phyloP scores from a whole-genome alignment of 1,140 invertebrate genomes.

The Dreissena rostriformis region DNA sequence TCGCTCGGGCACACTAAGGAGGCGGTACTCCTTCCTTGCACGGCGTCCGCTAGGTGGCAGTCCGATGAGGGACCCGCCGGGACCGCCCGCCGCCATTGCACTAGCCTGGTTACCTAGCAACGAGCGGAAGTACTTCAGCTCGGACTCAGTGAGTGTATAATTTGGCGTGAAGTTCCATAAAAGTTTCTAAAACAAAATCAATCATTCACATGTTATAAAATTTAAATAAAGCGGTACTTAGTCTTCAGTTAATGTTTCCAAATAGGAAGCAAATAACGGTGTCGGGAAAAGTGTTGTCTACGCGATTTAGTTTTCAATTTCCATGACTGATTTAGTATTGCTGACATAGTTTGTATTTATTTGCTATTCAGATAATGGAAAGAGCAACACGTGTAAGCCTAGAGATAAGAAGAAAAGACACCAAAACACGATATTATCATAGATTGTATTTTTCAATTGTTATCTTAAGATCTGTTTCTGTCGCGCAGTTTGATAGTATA shows the following conservation, averaged over 20 bases:
- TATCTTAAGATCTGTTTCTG: neutral
- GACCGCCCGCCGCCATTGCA: neutral
- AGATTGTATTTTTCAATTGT: too few relatives aligned
- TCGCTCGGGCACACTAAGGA: conserved; percentile 73
- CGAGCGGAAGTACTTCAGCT: conserved; percentile 17
- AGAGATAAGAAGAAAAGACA: too few relatives aligned
- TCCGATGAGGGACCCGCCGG: neutral
- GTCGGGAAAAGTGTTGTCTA: neutral
- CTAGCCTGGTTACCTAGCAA: conserved; percentile 15
- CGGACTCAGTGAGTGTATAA: conserved; percentile 13
- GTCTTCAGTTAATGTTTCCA: neutral
- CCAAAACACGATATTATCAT: too few relatives aligned
- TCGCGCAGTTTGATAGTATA: neutral
- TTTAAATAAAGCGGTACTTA: neutral
- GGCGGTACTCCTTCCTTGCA: conserved; percentile 76
- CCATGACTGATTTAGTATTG: neutral
- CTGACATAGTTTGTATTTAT: neutral
- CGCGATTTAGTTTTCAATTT: neutral
- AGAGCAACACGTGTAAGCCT: too few relatives aligned
- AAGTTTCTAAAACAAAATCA: conserved; percentile 20
- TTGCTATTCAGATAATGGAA: too few relatives aligned
- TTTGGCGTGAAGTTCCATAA: conserved; percentile 43
- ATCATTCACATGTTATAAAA: neutral
- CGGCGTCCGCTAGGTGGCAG: conserved; percentile 30
- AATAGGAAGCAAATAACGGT: neutral